phyloP scores from a whole-genome alignment of 2,888 invertebrate genomes.

The Bugula neritina region DNA sequence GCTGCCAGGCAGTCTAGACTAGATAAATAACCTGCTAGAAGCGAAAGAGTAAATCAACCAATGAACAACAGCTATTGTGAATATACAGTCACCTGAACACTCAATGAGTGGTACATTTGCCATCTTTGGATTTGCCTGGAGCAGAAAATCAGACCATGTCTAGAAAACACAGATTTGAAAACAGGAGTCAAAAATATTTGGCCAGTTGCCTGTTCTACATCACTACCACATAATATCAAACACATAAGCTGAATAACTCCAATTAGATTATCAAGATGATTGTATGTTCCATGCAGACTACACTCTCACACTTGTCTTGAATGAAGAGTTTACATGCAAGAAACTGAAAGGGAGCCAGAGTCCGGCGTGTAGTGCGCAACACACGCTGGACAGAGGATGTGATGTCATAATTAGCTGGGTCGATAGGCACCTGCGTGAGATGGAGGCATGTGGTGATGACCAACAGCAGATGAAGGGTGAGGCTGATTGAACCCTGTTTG shows the following conservation, averaged over 20 bases:
- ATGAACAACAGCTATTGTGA: conserved; percentile 18
- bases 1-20: background rate
- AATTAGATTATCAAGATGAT: no score
- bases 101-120: conserved; percentile 19
- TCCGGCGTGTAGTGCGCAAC: no score
- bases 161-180: no score
- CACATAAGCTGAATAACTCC: no score
- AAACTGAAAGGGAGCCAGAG: background rate
- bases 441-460: background rate
- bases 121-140: conserved; percentile 23
- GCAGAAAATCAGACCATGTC: background rate
- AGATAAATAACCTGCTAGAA: background rate
- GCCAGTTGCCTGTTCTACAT: no score
- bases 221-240: no score
- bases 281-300: no score
- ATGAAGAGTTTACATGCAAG: no score
- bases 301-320: no score
- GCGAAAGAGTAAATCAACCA: background rate
- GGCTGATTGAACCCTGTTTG: conserved; percentile 19
- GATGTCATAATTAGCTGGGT: background rate
- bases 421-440: background rate
- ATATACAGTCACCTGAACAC: background rate
- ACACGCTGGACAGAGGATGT: background rate
- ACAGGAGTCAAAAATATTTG: no score
- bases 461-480: background rate